Conservation (phyloP, 2,113 vertebrate species). For the Pitta sordida region DNA sequence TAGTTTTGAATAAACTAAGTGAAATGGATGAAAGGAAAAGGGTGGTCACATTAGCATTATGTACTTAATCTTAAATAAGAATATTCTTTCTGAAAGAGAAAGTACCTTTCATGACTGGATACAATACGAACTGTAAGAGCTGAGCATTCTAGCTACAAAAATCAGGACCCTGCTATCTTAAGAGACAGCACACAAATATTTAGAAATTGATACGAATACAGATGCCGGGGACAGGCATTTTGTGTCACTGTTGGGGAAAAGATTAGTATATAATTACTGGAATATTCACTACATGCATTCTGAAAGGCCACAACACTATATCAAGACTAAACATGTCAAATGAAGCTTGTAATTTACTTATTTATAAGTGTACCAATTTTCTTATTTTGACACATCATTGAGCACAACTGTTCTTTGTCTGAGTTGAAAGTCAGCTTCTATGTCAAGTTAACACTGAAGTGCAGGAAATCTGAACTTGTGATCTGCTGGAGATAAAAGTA, state of each 20-base stretch:
- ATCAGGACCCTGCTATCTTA: not conserved
- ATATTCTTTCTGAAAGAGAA: not conserved
- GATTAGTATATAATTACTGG: not conserved
- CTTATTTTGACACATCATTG: not conserved
- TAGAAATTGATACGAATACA: not conserved
- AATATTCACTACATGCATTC: not conserved
- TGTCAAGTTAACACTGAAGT: not conserved
- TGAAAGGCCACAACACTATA: not conserved
- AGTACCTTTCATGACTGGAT: not conserved
- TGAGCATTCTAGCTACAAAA: not conserved
- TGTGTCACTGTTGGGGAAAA: not conserved
- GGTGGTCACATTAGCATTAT: not conserved
- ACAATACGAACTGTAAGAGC: not conserved
- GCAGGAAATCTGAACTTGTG: not conserved
- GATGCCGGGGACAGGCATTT: not conserved
- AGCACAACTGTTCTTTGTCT: not conserved
- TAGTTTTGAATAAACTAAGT: not conserved
- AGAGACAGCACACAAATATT: not conserved
- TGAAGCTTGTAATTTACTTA: not conserved
- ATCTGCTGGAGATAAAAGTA: not conserved
- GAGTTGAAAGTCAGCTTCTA: not conserved
- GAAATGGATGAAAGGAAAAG: not conserved
- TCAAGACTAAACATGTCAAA: not conserved
- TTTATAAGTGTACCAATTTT: not conserved
- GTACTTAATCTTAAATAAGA: not conserved